phyloP scores from a whole-genome alignment of 2,888 invertebrate species.

The Luperina testacea region DNA sequence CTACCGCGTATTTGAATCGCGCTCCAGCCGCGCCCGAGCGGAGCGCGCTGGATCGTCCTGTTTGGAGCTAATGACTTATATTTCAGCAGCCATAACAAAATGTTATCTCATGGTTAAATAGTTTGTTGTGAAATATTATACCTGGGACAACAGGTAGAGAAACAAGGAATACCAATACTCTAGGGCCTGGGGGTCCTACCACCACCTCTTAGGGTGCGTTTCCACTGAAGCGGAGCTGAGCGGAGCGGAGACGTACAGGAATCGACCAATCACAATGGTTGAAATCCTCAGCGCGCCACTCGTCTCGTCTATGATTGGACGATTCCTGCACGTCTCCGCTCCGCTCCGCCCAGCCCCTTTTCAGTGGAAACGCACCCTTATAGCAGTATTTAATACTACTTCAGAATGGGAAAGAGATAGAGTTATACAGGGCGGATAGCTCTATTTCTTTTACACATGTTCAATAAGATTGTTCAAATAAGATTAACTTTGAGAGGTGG shows the following conservation, averaged over 20 bases:
- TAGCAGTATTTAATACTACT: not conserved
- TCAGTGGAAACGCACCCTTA: not conserved
- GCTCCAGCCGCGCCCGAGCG: not conserved
- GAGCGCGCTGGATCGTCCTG: not conserved
- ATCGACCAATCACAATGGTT: no score
- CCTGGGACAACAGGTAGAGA: not conserved
- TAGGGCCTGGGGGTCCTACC: not conserved
- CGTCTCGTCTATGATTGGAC: no score
- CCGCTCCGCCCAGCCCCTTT: no score
- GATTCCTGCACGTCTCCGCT: no score
- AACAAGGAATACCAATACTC: not conserved
- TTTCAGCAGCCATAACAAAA: not conserved
- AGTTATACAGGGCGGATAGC: not conserved
- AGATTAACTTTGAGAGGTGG: not conserved
- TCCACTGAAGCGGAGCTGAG: no score
- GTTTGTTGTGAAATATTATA: not conserved
- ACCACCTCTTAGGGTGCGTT: not conserved
- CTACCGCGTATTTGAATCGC: not conserved
- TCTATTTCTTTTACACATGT: not conserved
- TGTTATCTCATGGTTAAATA: no score
- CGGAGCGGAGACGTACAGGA: no score
- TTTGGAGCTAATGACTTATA: not conserved
- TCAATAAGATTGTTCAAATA: not conserved
- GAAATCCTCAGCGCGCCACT: no score
- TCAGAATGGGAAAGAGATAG: not conserved